A percentile compares a stretch with the other conserved stretches of the same genome.
phyloP scores from a whole-genome alignment of 2,888 invertebrate species.

The Dendrolimus houi region DNA sequence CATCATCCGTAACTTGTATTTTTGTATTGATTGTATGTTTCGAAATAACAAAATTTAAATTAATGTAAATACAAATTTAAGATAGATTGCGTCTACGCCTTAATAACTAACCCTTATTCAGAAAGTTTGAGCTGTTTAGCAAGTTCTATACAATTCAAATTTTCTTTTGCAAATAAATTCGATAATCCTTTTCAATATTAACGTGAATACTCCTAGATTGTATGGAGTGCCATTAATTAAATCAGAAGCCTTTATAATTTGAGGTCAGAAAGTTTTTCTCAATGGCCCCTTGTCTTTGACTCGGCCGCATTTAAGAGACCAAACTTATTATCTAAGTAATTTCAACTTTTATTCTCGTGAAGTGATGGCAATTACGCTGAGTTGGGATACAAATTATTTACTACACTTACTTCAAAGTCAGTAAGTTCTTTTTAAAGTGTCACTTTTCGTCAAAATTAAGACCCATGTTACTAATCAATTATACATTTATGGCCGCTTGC shows the following conservation, averaged over 20 bases:
- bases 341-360: neutral
- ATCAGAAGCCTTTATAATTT: neutral
- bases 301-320: neutral
- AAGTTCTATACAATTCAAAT: neutral
- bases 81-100: neutral
- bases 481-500: too few species aligned
- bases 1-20: too few species aligned
- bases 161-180: neutral
- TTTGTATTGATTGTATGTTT: too few species aligned
- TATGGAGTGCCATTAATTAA: neutral
- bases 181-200: neutral
- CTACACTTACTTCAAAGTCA: neutral
- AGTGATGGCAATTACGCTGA: neutral
- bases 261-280: neutral
- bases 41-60: too few species aligned
- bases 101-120: neutral
- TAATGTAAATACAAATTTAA: too few species aligned
- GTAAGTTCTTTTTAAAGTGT: too few species aligned
- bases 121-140: neutral
- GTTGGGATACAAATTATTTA: neutral
- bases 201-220: neutral
- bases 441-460: too few species aligned
- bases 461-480: too few species aligned
- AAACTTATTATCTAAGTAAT: neutral
- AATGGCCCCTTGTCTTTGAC: neutral